Evolutionary conservation across 2,797 vertebrate genomes (phyloP).

Genomic region (Gymnodraco acuticeps): DNA sequence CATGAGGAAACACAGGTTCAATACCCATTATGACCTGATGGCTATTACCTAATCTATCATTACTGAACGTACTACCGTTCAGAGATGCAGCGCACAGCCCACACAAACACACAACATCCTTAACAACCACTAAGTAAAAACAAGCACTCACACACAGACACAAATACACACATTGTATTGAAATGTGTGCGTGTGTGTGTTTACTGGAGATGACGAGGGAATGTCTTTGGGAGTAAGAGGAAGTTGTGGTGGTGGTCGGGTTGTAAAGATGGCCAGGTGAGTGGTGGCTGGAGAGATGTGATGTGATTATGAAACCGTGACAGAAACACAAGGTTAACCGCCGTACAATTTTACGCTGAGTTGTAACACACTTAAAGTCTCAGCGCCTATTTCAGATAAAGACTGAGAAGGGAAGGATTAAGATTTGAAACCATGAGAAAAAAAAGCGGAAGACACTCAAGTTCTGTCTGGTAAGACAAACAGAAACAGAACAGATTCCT

Average conservation of each 20-base stretch:
- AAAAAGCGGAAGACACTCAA: not conserved
- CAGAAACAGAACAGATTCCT: slow-evolving; percentile 17
- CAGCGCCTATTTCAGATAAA: not conserved
- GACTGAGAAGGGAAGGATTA: slow-evolving; percentile 9
- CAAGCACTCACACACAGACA: not conserved
- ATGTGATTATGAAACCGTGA: slow-evolving; percentile 57
- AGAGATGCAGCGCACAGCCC: slow-evolving; percentile 23
- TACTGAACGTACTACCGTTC: slow-evolving; percentile 36
- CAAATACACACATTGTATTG: not conserved
- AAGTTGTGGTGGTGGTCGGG: not conserved
- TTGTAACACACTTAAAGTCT: slow-evolving; percentile 21
- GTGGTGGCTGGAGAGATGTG: slow-evolving; percentile 37
- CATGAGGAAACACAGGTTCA: slow-evolving; percentile 41
- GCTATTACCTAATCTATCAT: slow-evolving; percentile 59
- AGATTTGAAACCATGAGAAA: slow-evolving; percentile 7
- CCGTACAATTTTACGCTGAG: not conserved
- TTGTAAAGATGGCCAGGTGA: slow-evolving; percentile 40
- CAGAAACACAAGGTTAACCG: slow-evolving; percentile 46
- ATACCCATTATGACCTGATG: slow-evolving; percentile 53
- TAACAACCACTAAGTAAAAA: slow-evolving; percentile 17
- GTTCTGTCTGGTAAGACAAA: slow-evolving; percentile 7
- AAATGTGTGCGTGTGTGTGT: not conserved
- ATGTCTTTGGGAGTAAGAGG: not conserved
- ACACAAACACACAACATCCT: slow-evolving; percentile 35
- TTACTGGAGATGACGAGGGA: slow-evolving; percentile 16